Evolutionary conservation across 2,888 invertebrate genomes (phyloP), one percentile per base, ranked within the genome.

Genomic region (Clistopyga incitator): DNA sequence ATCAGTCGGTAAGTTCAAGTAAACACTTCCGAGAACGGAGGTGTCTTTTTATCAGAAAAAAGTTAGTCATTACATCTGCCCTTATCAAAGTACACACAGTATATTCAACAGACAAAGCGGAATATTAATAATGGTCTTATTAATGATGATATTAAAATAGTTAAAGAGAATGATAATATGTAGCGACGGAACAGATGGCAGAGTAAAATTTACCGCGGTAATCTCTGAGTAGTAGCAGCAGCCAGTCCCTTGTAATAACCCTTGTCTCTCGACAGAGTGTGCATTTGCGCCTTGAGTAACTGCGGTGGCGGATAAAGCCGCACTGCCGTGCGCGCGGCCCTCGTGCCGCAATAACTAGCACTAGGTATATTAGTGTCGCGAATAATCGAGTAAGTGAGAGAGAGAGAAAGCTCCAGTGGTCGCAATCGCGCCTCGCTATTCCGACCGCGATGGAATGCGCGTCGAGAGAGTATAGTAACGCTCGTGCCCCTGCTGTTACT

Each of bases 351-450:
- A 84, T 77, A 81, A 79, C 79, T 74, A 74, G 80, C 68, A 54
- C 68, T 72, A 34, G 77, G 77, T 81, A 70, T 64, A 77, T 81
- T 81, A 84, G 80, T 84, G 84, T 81, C 80, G 74, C 68, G 74
- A 80, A 80, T 84, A 84, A 84, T 84, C 84, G 77, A 84, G 77
- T 78, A 76, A 86, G 79, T 78, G 81, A 85, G 82, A 81, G 80
- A 81, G 70, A 70, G 70, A 83, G 83, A 68, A 42, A 76, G 79
- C 71, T 61, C 34, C 47, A 72, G 77, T 74, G 74, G 78, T 75
- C 74, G 81, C 70, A 64, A 81, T 84, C 84, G 81, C 64, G 50
- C 64, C 34, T 72, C 13, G 72, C 81, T 71, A 82, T 70, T 74
- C 25, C 83, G 64, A 78, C 84, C 79, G 70, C 84, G 67, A 78